A percentile compares a stretch with the other conserved stretches of the same genome.
Conservation (phyloP, 2,113 vertebrate species). For the Meles meles region DNA sequence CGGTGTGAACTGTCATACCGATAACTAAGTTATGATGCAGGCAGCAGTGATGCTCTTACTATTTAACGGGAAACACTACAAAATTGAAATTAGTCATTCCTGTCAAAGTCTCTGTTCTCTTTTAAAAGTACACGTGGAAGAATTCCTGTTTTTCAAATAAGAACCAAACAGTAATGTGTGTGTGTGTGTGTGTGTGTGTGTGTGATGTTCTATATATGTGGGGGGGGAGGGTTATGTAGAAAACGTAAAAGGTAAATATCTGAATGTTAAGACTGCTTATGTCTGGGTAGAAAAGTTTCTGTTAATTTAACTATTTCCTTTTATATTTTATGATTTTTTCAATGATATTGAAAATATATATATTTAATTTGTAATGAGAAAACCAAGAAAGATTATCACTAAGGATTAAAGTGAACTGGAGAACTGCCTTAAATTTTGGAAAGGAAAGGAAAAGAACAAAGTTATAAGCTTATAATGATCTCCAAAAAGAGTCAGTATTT, state of each 20-base stretch:
- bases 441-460: neutral
- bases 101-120: neutral
- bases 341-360: neutral
- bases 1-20: neutral
- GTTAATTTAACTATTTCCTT: neutral
- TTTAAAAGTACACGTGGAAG: neutral
- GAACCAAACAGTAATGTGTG: neutral
- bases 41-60: neutral
- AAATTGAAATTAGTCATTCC: neutral
- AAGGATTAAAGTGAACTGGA: neutral
- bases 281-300: neutral
- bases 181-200: neutral
- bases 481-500: neutral
- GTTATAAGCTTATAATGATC: neutral
- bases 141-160: neutral
- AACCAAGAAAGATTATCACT: neutral
- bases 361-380: neutral
- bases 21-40: neutral
- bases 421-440: neutral
- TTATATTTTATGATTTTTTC: neutral
- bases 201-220: neutral
- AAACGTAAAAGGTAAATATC: neutral
- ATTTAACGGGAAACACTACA: slow-evolving; percentile 27
- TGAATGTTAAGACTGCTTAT: neutral
- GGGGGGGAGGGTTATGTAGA: neutral